Evolutionary conservation across 1,140 invertebrate species (phyloP).

Genomic region (Sogatella furcifera): DNA sequence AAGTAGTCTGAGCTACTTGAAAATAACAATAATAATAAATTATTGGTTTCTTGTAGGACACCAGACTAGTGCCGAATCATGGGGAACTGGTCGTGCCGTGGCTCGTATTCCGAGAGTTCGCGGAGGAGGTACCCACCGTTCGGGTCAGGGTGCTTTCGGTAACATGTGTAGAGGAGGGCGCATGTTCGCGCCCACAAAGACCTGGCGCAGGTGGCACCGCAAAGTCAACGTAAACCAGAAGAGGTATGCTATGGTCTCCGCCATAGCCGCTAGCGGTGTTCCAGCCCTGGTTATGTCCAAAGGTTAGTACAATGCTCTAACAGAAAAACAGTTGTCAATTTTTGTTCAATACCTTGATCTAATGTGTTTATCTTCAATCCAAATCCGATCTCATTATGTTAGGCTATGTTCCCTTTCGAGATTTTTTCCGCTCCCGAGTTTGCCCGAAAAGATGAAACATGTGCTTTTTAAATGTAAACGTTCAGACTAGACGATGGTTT

Average conservation of each 20-base stretch:
- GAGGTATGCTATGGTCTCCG: conserved; percentile 90
- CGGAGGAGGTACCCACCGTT: conserved; percentile 98
- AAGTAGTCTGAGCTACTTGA: too few relatives aligned
- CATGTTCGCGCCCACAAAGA: conserved; percentile 99
- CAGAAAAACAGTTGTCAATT: too few relatives aligned
- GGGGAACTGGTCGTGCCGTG: conserved; percentile 99
- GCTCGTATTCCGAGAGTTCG: conserved; percentile 99
- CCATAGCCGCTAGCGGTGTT: conserved; percentile 92
- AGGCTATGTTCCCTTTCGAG: too few relatives aligned
- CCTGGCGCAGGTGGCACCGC: conserved; percentile 95
- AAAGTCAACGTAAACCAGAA: conserved; percentile 94
- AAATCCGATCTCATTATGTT: too few relatives aligned
- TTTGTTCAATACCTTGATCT: too few relatives aligned
- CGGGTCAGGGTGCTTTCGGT: conserved; percentile 98
- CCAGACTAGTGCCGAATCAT: conserved; percentile 99
- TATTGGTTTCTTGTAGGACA: conserved; percentile 65
- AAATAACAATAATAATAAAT: too few relatives aligned
- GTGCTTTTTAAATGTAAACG: too few relatives aligned
- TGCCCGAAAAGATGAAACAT: too few relatives aligned
- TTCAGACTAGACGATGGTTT: too few relatives aligned
- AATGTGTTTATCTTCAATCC: too few relatives aligned
- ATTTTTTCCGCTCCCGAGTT: too few relatives aligned
- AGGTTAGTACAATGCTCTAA: conserved; percentile 39
- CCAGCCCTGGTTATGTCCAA: conserved; percentile 95
- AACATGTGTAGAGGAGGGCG: conserved; percentile 99